Conservation (phyloP, 2,797 vertebrate species). For the Acomys russatus region DNA sequence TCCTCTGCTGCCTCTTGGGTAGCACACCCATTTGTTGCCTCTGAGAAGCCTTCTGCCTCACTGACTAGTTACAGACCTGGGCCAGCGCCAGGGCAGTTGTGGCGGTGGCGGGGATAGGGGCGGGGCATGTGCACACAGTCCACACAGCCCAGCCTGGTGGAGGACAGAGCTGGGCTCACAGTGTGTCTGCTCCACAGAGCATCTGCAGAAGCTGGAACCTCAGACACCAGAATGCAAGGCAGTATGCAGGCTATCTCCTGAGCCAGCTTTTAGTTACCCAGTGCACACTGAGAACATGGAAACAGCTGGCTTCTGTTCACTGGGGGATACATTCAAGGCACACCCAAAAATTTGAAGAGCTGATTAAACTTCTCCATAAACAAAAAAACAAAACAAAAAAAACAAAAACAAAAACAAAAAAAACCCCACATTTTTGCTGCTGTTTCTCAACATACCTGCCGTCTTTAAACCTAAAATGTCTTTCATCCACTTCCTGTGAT, state of each 20-base stretch:
- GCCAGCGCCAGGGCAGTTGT: neutral
- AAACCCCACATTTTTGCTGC: no score
- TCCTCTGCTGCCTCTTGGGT: neutral
- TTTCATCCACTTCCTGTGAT: no score
- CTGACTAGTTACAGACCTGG: neutral
- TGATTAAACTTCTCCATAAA: neutral
- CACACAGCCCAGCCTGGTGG: neutral
- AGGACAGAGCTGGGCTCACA: neutral
- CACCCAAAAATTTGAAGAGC: neutral
- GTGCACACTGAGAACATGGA: rapidly evolving
- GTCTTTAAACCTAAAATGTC: neutral
- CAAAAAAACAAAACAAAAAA: no score
- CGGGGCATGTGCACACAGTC: neutral
- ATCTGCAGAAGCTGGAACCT: no score
- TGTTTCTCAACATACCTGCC: neutral
- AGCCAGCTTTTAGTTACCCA: rapidly evolving
- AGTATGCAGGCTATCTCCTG: rapidly evolving
- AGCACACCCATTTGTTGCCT: no score
- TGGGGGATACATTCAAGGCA: rapidly evolving
- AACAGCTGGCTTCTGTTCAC: no score
- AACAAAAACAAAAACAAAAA: no score
- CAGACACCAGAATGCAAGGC: no score
- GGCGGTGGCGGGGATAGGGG: no score
- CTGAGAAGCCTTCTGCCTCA: neutral
- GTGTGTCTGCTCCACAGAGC: neutral